Percentiles rank a stretch among this genome's conserved stretches.
phyloP scores from a whole-genome alignment of 2,888 invertebrate species.

The Hydrotaea cyrtoneurina region DNA sequence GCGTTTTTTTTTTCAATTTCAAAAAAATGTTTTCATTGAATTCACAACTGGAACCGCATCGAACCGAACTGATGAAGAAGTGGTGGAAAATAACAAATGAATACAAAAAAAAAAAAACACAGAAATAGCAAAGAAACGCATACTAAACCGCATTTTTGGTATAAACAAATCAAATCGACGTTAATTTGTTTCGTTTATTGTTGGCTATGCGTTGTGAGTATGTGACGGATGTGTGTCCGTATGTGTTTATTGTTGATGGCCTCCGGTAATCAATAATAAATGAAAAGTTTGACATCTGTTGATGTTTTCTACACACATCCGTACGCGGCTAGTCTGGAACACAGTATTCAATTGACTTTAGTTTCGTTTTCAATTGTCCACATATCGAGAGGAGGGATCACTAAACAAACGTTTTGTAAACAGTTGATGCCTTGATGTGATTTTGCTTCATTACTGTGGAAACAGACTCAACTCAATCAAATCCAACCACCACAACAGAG shows the following conservation, averaged over 20 bases:
- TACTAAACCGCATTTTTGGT: constrained; percentile 37
- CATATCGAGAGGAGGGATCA: constrained; percentile 55
- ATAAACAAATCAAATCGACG: constrained; percentile 62
- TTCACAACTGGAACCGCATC: constrained; percentile 26
- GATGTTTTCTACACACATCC: constrained; percentile 43
- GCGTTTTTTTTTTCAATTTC: constrained; percentile 30
- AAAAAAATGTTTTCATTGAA: constrained; percentile 60
- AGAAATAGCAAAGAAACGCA: constrained; percentile 26
- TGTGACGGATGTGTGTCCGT: neutral
- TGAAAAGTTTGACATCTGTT: constrained; percentile 63
- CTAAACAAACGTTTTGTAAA: constrained; percentile 62
- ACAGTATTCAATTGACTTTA: constrained; percentile 31
- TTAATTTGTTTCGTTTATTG: constrained; percentile 65
- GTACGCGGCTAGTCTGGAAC: neutral
- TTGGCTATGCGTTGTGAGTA: neutral
- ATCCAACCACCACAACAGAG: neutral
- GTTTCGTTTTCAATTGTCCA: constrained; percentile 31
- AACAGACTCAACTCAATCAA: neutral
- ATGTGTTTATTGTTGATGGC: constrained; percentile 14
- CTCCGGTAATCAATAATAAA: constrained; percentile 54
- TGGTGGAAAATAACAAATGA: neutral
- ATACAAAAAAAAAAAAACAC: constrained; percentile 6
- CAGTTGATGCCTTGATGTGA: constrained; percentile 38
- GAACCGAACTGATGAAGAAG: neutral
- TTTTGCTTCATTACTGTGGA: constrained; percentile 31